Conservation (phyloP, 2,888 invertebrate genomes). For the Eupsilia transversa region DNA sequence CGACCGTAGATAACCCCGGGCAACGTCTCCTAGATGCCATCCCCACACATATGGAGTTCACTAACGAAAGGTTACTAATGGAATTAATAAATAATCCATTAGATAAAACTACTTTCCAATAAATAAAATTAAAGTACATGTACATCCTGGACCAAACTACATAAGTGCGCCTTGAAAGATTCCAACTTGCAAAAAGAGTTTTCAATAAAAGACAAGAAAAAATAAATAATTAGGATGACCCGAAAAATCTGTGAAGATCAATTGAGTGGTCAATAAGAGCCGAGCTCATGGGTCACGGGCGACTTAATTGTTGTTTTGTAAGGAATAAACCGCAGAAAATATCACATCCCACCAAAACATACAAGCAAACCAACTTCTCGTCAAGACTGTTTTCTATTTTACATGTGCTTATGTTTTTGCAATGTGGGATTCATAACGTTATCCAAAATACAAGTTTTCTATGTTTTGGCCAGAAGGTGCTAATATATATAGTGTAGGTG, state of each 20-base stretch:
- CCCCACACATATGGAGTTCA: conserved; percentile 75
- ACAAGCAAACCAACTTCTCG: neutral
- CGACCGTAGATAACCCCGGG: conserved; percentile 88
- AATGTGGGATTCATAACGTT: neutral
- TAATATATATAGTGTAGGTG: neutral
- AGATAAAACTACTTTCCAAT: conserved; percentile 56
- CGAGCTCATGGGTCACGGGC: conserved; percentile 85
- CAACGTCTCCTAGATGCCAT: conserved; percentile 84
- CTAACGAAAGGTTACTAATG: conserved; percentile 68
- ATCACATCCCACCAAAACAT: conserved; percentile 51
- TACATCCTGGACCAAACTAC: conserved; percentile 8
- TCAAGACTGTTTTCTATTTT: neutral
- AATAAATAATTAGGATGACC: conserved; percentile 70
- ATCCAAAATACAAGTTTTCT: neutral
- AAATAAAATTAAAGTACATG: conserved; percentile 11
- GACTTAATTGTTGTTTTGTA: conserved; percentile 80
- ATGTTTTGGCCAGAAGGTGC: neutral
- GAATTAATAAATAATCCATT: conserved; percentile 61
- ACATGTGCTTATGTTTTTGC: neutral
- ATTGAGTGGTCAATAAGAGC: conserved; percentile 86
- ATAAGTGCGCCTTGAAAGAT: neutral
- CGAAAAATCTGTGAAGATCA: conserved; percentile 84
- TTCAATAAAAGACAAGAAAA: conserved; percentile 59
- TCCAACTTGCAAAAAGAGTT: conserved; percentile 32
- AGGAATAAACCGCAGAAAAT: conserved; percentile 73